A percentile compares a stretch with the other conserved stretches of the same genome.
phyloP scores from a whole-genome alignment of 2,113 vertebrate genomes.

The Callospermophilus lateralis region DNA sequence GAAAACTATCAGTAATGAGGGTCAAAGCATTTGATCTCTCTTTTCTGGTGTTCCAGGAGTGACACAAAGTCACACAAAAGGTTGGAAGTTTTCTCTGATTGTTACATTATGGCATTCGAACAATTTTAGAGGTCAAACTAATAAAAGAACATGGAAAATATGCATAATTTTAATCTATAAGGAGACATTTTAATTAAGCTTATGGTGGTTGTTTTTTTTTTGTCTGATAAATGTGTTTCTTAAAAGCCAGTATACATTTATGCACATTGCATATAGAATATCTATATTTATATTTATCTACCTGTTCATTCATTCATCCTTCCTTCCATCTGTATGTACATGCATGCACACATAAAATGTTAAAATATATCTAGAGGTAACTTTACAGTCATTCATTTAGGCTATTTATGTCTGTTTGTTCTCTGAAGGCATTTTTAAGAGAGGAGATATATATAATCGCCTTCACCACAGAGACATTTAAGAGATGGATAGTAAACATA shows the following conservation, averaged over 20 bases:
- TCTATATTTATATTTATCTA: neutral
- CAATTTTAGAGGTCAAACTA: conserved; percentile 63
- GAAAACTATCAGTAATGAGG: conserved; percentile 61
- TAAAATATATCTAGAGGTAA: conserved; percentile 11
- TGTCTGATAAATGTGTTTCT: conserved; percentile 32
- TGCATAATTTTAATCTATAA: conserved; percentile 50
- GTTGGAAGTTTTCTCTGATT: conserved; percentile 62
- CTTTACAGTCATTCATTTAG: conserved; percentile 1
- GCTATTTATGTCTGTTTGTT: conserved; percentile 1
- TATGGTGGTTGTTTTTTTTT: neutral
- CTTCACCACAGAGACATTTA: neutral
- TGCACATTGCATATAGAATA: neutral
- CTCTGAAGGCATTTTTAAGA: neutral
- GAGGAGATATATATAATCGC: neutral
- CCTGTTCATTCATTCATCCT: neutral
- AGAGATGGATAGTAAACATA: neutral
- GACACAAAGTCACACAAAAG: conserved; percentile 52
- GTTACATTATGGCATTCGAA: conserved; percentile 63
- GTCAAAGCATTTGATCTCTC: conserved; percentile 66
- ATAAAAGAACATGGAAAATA: conserved; percentile 45
- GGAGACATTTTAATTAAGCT: conserved; percentile 57
- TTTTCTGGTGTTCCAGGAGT: conserved; percentile 44
- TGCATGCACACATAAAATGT: neutral
- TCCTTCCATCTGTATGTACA: neutral
- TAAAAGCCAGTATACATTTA: neutral